Evolutionary conservation across 2,113 vertebrate genomes (phyloP), one percentile per base, ranked within the genome.

Genomic region (Antigone vipio): DNA sequence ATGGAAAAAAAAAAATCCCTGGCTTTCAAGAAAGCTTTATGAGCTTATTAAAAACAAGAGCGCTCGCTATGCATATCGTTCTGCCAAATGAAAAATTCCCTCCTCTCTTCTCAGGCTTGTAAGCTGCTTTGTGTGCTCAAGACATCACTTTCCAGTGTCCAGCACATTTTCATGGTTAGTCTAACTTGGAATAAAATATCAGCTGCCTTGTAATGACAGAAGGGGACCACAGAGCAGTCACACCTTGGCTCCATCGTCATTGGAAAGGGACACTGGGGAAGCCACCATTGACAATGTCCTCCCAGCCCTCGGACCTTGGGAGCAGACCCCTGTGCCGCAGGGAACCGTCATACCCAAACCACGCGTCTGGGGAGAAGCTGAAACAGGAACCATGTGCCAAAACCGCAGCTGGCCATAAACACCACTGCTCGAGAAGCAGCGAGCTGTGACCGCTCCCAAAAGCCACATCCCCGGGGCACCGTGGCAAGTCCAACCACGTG

Each of bases 21-120:
- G 89, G 93, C 95, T 97, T 97, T 95, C 67, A 76, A 95, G 79
- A 95, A 92, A 96, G 96, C 96, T 97, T 96, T 96, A 88, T 71
- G 77, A 95, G 89, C 86, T 96, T 96, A 90, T 91, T 97, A 87
- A 94, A 95, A 96, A 92, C 90, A 87, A 92, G 79, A 96, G 68
- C 1, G 3, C 88, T 92, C 1, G 0, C 78, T 91, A 79, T 64
- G 90, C 4, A 0, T 59, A 45, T 87, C 23, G 2, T 45, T 50
- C 67, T 94, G 95, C 89, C 96, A 96, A 95, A 93, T 53, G 85
- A 95, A 95, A 94, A 92, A 92, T 74, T 93, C 94, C 79, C 85
- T 84, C 34, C 69, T 77, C 68, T 50, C 66, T 83, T 87, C 92
- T 93, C 83, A 82, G 79, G 64, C 50, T 80, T 87, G 38, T 93